Evolutionary conservation across 2,113 vertebrate species (phyloP).

Genomic region (Halcyon malimbica): DNA sequence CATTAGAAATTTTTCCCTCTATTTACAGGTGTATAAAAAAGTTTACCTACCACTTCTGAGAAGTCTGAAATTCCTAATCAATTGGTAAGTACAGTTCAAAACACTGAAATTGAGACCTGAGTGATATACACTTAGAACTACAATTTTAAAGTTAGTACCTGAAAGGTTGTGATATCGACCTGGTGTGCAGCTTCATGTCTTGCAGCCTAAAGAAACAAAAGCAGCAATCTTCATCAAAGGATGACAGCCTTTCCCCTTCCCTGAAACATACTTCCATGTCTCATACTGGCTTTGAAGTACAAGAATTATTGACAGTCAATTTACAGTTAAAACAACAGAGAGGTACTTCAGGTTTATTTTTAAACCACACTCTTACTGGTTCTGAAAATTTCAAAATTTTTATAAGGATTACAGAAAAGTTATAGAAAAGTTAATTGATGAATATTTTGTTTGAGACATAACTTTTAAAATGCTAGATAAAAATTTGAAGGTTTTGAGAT

Average conservation of each 20-base stretch:
- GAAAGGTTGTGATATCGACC: constrained; percentile 84
- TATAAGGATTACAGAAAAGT: not conserved
- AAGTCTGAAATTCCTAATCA: not conserved
- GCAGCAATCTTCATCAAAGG: not conserved
- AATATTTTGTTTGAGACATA: not conserved
- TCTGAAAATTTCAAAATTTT: not conserved
- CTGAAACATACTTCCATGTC: not conserved
- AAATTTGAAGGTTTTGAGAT: not conserved
- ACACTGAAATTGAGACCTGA: not conserved
- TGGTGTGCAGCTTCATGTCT: constrained; percentile 81
- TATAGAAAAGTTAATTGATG: not conserved
- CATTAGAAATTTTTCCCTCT: not conserved
- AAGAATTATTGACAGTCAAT: not conserved
- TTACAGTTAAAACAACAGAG: not conserved
- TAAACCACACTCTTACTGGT: not conserved
- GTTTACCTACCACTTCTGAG: not conserved
- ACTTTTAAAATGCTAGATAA: not conserved
- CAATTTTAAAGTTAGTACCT: constrained; percentile 75
- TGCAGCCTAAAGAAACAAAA: constrained; percentile 77
- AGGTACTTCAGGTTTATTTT: not conserved
- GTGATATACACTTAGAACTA: not conserved
- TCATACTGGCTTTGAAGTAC: not conserved
- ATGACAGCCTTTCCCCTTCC: not conserved
- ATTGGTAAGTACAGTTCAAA: not conserved
- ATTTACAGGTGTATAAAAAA: not conserved